Base-by-base conservation (phyloP, 1,140 invertebrate genomes). In the Habropoda laboriosa region DNA sequence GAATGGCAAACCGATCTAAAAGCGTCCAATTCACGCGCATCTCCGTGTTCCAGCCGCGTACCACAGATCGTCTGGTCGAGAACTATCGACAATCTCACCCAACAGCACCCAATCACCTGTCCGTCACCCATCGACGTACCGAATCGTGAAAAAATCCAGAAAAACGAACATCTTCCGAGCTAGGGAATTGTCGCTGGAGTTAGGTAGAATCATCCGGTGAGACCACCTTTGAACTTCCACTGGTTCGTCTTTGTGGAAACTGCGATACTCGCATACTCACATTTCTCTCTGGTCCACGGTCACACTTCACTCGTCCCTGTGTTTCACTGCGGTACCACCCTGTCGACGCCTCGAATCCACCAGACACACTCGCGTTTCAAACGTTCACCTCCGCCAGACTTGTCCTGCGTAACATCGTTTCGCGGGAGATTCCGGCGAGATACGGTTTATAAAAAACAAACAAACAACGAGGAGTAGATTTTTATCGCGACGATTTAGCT, bases 361-460 rank as follows among this genome's bases (percentile, higher is more conserved):
- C 51, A 42, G 47, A 81, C 70, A 81, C 70, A 85, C 84, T 81
- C 57, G 66, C 82, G 51, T 49, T 61, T 68, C 30, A 30, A 47
- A 61, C 45, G 60, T 55, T 66, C 55, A 47, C 53, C n/a, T 40
- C 16, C 76, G 53, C 77, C 58, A 72, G 42, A 30, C 82, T 86
- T 72, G 79, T 85, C 63, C 68, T 73, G 12, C 68, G 75, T 63
- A 78, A 51, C 83, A 85, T 81, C 66, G 81, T 68, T 35, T 30
- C 60, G 57, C 38, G 13, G 55, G n/a, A 24, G 7, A 21, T 35
- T n/a, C n/a, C n/a, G n/a, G n/a, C n/a, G n/a, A n/a, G n/a, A n/a
- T n/a, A n/a, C n/a, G n/a, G n/a, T n/a, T n/a, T n/a, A 51, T 24
- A n/a, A n/a, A 51, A 7, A 58, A 32, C 3, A 3, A 13, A 3